Conservation (phyloP, 2,113 vertebrate genomes). For the Hyperopisus bebe region DNA sequence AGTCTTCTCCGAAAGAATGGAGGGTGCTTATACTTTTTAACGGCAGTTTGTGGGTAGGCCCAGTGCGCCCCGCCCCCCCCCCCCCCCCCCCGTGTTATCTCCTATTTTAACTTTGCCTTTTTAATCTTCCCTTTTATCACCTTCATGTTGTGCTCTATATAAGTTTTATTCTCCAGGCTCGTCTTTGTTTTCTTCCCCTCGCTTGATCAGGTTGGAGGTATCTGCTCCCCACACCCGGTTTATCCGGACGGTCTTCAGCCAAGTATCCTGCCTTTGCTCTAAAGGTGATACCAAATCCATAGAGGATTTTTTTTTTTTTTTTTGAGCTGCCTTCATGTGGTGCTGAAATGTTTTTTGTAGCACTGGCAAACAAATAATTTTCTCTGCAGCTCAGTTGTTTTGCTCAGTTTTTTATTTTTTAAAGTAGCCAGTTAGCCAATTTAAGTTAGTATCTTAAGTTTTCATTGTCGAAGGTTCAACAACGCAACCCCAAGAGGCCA, state of each 20-base stretch:
- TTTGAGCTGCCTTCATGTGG: not conserved
- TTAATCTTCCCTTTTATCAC: not conserved
- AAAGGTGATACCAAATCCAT: not conserved
- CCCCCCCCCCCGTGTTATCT: not conserved
- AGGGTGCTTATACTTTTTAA: constrained; percentile 2
- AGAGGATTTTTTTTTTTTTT: not conserved
- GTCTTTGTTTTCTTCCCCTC: not conserved
- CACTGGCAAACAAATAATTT: not conserved
- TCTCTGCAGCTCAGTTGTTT: not conserved
- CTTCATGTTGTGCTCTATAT: not conserved
- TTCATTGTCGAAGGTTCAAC: not conserved
- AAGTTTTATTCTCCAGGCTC: not conserved
- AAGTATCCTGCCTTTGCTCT: not conserved
- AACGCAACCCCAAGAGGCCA: not conserved
- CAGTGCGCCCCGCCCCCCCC: no score
- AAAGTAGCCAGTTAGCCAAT: not conserved
- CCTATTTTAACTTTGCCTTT: not conserved
- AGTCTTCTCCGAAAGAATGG: not conserved
- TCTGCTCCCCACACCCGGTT: not conserved
- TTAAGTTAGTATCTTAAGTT: not conserved
- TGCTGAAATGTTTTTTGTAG: not conserved
- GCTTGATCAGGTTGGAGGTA: not conserved
- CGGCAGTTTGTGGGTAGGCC: not conserved
- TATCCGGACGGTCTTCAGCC: not conserved
- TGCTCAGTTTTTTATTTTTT: not conserved